Percentiles rank a stretch among this genome's conserved stretches.
These are phyloP conservation scores for Sceliomorpha sp. DNA, from an alignment of 2,888 invertebrate genomes.

Conservation along the genomic window DNA sequence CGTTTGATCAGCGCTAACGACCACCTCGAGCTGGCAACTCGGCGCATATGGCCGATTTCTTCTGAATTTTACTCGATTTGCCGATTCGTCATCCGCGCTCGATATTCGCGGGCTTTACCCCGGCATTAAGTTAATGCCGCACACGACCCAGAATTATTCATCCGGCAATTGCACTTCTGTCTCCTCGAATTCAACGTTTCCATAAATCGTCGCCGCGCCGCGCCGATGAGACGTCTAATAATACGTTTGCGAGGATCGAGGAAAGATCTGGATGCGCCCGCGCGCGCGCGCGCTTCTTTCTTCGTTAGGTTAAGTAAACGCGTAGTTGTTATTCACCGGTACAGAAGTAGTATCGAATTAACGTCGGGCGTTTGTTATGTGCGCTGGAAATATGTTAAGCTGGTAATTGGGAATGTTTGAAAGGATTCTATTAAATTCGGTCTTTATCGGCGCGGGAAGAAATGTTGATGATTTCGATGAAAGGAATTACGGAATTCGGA, in stretches of 20 bases:
- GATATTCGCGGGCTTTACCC: conserved; percentile 33
- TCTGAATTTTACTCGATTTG: conserved; percentile 11
- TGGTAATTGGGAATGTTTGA: too few relatives aligned
- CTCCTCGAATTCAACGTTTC: conserved; percentile 45
- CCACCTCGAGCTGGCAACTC: neutral
- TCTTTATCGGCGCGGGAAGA: too few relatives aligned
- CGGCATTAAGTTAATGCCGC: conserved; percentile 39
- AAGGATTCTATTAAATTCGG: too few relatives aligned
- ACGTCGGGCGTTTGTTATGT: too few relatives aligned
- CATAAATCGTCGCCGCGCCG: conserved; percentile 51
- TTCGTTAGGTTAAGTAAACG: too few relatives aligned
- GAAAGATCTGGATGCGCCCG: too few relatives aligned
- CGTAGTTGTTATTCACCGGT: too few relatives aligned
- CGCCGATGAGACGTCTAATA: conserved; percentile 53
- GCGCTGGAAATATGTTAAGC: too few relatives aligned
- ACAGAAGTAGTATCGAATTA: too few relatives aligned
- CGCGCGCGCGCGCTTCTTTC: neutral
- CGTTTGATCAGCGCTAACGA: conserved; percentile 23
- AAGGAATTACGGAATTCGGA: too few relatives aligned
- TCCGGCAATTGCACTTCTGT: conserved; percentile 43
- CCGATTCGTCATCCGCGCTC: conserved; percentile 30
- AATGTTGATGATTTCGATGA: too few relatives aligned
- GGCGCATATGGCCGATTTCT: conserved; percentile 12
- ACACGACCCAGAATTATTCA: conserved; percentile 4
- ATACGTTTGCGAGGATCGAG: conserved; percentile 36